phyloP scores from a whole-genome alignment of 2,797 vertebrate genomes.

The Crenichthys baileyi region DNA sequence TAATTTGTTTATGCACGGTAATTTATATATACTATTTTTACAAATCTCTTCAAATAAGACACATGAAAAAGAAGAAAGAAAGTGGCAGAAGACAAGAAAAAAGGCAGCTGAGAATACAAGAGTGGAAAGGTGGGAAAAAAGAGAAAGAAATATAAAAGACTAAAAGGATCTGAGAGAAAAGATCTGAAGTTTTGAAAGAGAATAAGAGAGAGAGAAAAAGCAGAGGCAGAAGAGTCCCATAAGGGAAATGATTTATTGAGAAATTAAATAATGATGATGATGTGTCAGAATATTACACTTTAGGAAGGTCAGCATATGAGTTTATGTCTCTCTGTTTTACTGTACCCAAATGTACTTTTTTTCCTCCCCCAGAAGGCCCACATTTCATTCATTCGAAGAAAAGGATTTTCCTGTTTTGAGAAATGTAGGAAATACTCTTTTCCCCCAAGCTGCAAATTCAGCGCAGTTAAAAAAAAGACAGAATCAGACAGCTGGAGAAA shows the following conservation, averaged over 20 bases:
- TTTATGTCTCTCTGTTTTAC: slow-evolving; percentile 2
- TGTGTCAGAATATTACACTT: slow-evolving; percentile 46
- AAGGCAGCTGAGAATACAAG: slow-evolving; percentile 33
- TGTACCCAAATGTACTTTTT: slow-evolving; percentile 11
- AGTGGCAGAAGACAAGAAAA: slow-evolving; percentile 22
- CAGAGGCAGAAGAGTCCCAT: slow-evolving; percentile 22
- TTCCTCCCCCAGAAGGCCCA: slow-evolving; percentile 1
- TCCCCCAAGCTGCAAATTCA: slow-evolving; percentile 46
- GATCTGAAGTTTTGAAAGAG: slow-evolving; percentile 56
- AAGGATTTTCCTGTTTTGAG: slow-evolving; percentile 60
- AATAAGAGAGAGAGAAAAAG: slow-evolving; percentile 30
- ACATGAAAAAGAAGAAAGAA: slow-evolving; percentile 15
- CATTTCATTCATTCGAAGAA: slow-evolving; percentile 55
- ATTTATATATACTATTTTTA: slow-evolving; percentile 50
- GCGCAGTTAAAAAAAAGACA: slow-evolving; percentile 34
- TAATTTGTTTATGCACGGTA: slow-evolving; percentile 51
- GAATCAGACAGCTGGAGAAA: slow-evolving; percentile 47
- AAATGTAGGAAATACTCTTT: slow-evolving; percentile 44
- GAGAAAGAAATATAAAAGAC: slow-evolving; percentile 3
- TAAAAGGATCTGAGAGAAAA: slow-evolving; percentile 44
- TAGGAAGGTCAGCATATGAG: slow-evolving; percentile 28
- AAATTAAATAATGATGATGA: slow-evolving; percentile 58
- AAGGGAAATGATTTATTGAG: slow-evolving; percentile 57
- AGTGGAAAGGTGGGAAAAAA: not conserved
- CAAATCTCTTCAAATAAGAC: slow-evolving; percentile 35